These are phyloP conservation scores for Kryptopterus vitreolus DNA, from an alignment of 2,797 vertebrate genomes.

Conservation along the genomic window DNA sequence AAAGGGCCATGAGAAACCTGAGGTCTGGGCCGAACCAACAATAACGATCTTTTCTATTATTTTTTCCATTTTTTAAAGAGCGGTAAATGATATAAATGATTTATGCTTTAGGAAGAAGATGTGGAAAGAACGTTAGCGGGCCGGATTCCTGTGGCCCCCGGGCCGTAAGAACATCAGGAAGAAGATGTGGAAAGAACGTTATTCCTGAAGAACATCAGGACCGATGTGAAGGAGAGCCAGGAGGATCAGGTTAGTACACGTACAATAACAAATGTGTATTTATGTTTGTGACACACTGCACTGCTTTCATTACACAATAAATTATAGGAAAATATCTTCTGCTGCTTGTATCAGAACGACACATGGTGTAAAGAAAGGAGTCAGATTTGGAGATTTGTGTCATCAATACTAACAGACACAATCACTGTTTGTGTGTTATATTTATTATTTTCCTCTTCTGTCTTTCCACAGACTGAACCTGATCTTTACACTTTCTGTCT, in stretches of 20 bases:
- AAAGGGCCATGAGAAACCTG: no score
- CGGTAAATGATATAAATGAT: no score
- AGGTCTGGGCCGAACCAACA: no score
- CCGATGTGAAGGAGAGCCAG: neutral
- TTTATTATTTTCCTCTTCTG: neutral
- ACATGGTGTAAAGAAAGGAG: no score
- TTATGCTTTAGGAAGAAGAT: neutral
- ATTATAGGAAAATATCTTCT: neutral
- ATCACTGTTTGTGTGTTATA: neutral
- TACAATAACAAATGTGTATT: neutral
- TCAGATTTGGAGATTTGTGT: no score
- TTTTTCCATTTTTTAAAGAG: neutral
- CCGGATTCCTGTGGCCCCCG: no score
- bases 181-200: neutral
- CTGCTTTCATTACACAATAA: no score
- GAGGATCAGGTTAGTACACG: neutral
- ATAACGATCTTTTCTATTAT: no score
- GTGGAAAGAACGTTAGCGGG: neutral
- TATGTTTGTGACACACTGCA: no score
- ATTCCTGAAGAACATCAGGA: neutral
- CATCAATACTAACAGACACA: neutral
- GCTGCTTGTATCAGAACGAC: neutral
- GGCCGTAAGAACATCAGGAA: no score
- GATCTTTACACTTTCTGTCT: neutral
- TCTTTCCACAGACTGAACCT: neutral